phyloP scores from a whole-genome alignment of 2,113 vertebrate species.

The Gulo gulo region DNA sequence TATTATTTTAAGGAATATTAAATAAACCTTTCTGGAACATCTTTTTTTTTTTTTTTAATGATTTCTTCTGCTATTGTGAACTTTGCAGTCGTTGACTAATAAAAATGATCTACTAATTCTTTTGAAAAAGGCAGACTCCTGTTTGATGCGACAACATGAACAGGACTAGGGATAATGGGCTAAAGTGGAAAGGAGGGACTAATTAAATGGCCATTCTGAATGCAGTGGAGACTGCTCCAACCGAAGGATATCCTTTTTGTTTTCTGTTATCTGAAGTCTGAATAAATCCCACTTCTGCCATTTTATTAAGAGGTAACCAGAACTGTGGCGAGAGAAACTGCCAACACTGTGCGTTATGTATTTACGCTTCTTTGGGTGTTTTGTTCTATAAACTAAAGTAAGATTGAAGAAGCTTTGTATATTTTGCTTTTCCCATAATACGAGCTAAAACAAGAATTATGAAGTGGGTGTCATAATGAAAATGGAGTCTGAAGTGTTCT shows the following conservation, averaged over 20 bases:
- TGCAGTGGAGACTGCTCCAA: not conserved
- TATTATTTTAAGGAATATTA: not conserved
- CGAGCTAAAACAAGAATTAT: constrained; percentile 46
- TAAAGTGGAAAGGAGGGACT: not conserved
- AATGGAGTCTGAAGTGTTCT: constrained; percentile 52
- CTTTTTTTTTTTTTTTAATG: not conserved
- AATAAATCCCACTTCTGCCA: constrained; percentile 6
- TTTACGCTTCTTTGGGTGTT: constrained; percentile 9
- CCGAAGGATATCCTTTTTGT: not conserved
- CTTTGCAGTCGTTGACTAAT: not conserved
- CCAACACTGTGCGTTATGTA: not conserved
- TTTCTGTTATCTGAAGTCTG: not conserved
- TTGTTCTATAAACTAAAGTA: constrained; percentile 14
- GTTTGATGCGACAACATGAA: not conserved
- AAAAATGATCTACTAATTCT: not conserved
- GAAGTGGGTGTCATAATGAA: constrained; percentile 18
- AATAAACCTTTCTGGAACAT: not conserved
- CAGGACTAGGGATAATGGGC: not conserved
- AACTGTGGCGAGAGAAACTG: not conserved
- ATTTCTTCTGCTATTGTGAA: not conserved
- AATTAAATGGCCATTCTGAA: not conserved
- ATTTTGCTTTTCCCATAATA: not conserved
- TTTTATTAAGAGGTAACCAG: constrained; percentile 6
- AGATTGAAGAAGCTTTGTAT: not conserved
- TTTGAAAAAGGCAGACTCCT: not conserved